A percentile compares a stretch with the other conserved stretches of the same genome.
Conservation (phyloP, 2,113 vertebrate species). For the Danio rerio region GRCz12tu NC_133182.1:45382001-45382500, state of each 20-base stretch:
- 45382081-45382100: conserved; percentile 90
- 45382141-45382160: conserved; percentile 89
- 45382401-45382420: too few species aligned
- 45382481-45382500: too few species aligned
- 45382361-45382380: conserved; percentile 93
- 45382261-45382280: conserved; percentile 66
- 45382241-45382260: background rate
- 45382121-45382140: conserved; percentile 85
- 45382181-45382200: background rate
- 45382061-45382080: conserved; percentile 86
- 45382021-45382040: background rate
- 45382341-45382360: conserved; percentile 92
- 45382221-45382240: background rate
- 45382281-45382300: conserved; percentile 98
- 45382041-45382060: conserved; percentile 77
- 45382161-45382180: conserved; percentile 89
- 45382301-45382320: conserved; percentile 86
- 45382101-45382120: conserved; percentile 97
- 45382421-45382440: too few species aligned
- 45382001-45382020: too few species aligned
- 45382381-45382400: conserved; percentile 26
- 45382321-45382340: conserved; percentile 85
- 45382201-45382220: background rate
- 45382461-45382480: too few species aligned
- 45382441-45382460: too few species aligned